A percentile compares a stretch with the other conserved stretches of the same genome.
These are phyloP conservation scores for Blennius ocellaris DNA, from an alignment of 2,113 vertebrate species.

Conservation along the genomic window DNA sequence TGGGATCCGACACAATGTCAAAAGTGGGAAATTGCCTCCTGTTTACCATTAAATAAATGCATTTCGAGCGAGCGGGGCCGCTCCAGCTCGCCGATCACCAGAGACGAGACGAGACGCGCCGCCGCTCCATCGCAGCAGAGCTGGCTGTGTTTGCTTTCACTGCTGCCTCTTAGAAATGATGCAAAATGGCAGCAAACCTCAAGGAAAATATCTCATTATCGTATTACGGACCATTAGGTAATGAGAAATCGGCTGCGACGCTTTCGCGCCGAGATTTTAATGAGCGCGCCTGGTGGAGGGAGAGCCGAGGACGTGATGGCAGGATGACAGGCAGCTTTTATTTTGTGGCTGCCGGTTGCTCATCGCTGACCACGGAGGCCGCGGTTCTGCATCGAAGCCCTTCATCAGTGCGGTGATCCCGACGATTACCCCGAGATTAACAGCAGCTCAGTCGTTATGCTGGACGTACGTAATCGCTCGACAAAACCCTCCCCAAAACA, in stretches of 20 bases:
- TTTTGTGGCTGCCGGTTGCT: conserved; percentile 48
- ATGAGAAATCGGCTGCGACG: conserved; percentile 62
- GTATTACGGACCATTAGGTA: conserved; percentile 62
- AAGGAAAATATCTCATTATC: conserved; percentile 69
- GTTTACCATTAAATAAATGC: conserved; percentile 54
- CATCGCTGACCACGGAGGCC: conserved; percentile 46
- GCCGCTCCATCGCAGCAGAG: conserved; percentile 28
- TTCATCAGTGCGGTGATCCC: conserved; percentile 42
- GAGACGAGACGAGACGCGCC: conserved; percentile 27
- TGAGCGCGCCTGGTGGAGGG: conserved; percentile 44
- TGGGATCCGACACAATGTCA: conserved; percentile 53
- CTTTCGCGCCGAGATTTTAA: conserved; percentile 61
- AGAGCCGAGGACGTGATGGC: conserved; percentile 38
- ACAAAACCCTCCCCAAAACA: conserved; percentile 4
- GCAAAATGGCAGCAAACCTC: conserved; percentile 62
- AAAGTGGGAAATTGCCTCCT: conserved; percentile 44
- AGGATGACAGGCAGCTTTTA: conserved; percentile 55
- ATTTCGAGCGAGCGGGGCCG: conserved; percentile 27
- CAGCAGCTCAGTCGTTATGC: conserved; percentile 26
- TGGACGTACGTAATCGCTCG: conserved; percentile 46
- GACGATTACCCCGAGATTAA: conserved; percentile 71
- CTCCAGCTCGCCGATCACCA: conserved; percentile 33
- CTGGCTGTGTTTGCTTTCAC: conserved; percentile 11
- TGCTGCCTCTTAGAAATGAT: conserved; percentile 43
- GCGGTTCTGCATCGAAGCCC: conserved; percentile 54